Conservation (phyloP, 2,888 invertebrate genomes). For the Neria commutata region DNA sequence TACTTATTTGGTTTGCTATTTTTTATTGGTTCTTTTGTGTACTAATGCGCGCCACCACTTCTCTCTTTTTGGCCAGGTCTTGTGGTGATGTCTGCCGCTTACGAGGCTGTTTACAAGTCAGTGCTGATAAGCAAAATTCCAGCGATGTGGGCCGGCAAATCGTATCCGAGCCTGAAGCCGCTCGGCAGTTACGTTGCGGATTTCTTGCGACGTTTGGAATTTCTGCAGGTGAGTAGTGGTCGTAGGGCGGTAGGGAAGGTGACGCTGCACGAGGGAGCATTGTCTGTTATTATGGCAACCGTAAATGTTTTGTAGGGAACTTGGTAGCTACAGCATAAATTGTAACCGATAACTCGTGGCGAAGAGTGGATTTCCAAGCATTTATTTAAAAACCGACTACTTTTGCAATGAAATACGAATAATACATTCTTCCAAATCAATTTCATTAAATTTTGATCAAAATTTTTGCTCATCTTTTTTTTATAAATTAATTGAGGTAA, state of each 20-base stretch:
- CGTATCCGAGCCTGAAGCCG: constrained; percentile 91
- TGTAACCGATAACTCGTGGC: too few relatives aligned
- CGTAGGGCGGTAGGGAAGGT: too few relatives aligned
- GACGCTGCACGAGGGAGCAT: too few relatives aligned
- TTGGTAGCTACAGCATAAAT: too few relatives aligned
- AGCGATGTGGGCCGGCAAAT: constrained; percentile 80
- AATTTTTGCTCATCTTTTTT: too few relatives aligned
- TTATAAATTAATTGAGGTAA: too few relatives aligned
- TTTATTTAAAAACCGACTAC: too few relatives aligned
- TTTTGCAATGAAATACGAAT: too few relatives aligned
- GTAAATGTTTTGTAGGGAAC: too few relatives aligned
- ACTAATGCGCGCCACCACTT: neutral
- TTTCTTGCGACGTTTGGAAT: constrained; percentile 80
- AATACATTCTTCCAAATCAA: too few relatives aligned
- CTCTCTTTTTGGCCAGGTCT: constrained; percentile 66
- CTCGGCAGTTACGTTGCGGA: constrained; percentile 86
- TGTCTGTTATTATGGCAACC: neutral
- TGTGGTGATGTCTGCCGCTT: constrained; percentile 82
- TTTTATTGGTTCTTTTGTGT: neutral
- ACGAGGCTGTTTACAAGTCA: constrained; percentile 84
- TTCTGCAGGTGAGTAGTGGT: constrained; percentile 72
- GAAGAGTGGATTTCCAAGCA: too few relatives aligned
- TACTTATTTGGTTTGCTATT: constrained; percentile 9
- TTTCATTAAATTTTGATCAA: too few relatives aligned
- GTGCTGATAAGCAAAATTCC: constrained; percentile 86